A percentile compares a stretch with the other conserved stretches of the same genome.
Conservation (phyloP, 2,888 invertebrate species). For the Epistrophe grossulariae region DNA sequence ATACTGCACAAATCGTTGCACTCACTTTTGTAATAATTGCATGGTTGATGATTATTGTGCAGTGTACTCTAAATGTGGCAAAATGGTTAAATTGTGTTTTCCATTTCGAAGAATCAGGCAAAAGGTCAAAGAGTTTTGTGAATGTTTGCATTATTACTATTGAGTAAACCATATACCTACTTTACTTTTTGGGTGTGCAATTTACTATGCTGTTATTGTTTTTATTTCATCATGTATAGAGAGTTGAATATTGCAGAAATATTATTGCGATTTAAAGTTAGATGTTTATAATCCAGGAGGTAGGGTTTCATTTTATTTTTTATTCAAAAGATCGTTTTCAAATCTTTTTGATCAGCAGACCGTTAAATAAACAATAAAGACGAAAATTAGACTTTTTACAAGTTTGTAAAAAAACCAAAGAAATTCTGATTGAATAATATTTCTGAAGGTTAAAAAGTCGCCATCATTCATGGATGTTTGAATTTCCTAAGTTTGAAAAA, state of each 20-base stretch:
- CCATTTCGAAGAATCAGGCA: conserved; percentile 44
- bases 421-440: too few species aligned
- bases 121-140: conserved; percentile 62
- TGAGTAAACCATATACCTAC: conserved; percentile 15
- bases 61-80: conserved; percentile 28
- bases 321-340: neutral
- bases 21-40: conserved; percentile 41
- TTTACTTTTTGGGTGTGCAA: conserved; percentile 31
- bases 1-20: conserved; percentile 51
- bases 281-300: neutral
- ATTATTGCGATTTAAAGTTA: neutral
- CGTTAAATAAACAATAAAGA: too few species aligned
- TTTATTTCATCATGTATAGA: conserved; percentile 5
- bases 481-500: too few species aligned
- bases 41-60: neutral
- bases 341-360: too few species aligned
- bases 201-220: neutral
- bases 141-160: conserved; percentile 39
- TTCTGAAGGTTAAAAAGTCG: too few species aligned
- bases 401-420: too few species aligned
- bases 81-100: conserved; percentile 48
- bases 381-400: too few species aligned
- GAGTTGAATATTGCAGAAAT: conserved; percentile 44
- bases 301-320: neutral
- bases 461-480: too few species aligned